A percentile compares a stretch with the other conserved stretches of the same genome.
These are phyloP conservation scores for Alligator mississippiensis DNA, from an alignment of 2,113 vertebrate species.

Conservation along the genomic window DNA sequence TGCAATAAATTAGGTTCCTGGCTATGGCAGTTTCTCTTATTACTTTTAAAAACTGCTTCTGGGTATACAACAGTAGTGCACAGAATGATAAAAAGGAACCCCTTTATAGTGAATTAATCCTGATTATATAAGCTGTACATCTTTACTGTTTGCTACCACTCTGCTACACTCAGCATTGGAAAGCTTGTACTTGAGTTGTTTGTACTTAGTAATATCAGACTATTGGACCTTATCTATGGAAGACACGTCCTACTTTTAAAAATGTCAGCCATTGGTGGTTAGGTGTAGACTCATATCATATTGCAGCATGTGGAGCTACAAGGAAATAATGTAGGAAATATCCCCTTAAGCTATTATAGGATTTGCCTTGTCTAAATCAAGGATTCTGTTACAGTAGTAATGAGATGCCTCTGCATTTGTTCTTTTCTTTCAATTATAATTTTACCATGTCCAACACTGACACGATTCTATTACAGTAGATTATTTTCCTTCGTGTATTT, in stretches of 20 bases:
- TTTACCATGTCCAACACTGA: slow-evolving; percentile 55
- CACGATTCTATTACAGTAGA: background rate
- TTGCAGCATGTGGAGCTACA: background rate
- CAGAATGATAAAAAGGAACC: background rate
- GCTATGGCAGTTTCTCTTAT: background rate
- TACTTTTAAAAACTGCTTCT: slow-evolving; percentile 33
- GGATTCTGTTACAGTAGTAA: slow-evolving; percentile 41
- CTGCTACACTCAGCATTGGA: background rate
- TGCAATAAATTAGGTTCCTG: background rate
- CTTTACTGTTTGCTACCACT: background rate
- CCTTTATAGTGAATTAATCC: background rate
- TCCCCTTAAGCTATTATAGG: background rate
- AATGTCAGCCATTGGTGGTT: background rate
- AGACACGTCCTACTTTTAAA: background rate
- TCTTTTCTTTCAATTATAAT: slow-evolving; percentile 24
- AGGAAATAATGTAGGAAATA: background rate
- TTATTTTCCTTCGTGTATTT: slow-evolving; percentile 23
- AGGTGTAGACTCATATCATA: background rate
- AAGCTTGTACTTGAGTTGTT: background rate
- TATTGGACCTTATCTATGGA: background rate
- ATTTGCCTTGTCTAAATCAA: slow-evolving; percentile 48
- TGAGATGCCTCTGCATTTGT: slow-evolving; percentile 45
- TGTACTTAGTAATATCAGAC: background rate
- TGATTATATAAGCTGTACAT: background rate
- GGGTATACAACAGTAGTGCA: background rate